These are phyloP conservation scores for Neopelma chrysocephalum DNA, from an alignment of 2,797 vertebrate species.

Conservation along the genomic window DNA sequence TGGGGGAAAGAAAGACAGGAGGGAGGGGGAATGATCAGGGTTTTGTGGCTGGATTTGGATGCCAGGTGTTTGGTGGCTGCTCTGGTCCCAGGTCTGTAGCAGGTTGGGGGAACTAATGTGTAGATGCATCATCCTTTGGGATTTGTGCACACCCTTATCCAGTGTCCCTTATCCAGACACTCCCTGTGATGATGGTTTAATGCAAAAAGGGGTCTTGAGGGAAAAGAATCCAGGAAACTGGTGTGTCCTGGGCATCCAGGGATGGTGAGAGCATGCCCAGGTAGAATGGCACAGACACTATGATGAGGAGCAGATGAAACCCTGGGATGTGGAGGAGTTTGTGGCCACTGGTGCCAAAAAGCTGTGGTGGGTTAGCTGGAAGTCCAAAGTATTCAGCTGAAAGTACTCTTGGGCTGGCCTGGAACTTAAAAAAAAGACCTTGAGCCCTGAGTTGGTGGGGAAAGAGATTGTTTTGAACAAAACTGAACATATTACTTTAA, in stretches of 20 bases:
- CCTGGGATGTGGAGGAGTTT: background rate
- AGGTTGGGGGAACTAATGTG: background rate
- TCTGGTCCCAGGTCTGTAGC: background rate
- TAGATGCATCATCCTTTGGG: background rate
- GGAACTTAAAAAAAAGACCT: background rate
- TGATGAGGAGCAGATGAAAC: background rate
- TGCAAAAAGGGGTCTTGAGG: background rate
- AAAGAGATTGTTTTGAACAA: background rate
- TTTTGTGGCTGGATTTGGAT: background rate
- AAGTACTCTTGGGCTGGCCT: background rate
- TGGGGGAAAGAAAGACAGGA: fast-evolving
- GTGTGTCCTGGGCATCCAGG: background rate
- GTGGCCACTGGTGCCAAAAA: background rate
- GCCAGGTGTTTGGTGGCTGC: background rate
- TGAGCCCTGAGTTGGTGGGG: background rate
- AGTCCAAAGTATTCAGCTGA: background rate
- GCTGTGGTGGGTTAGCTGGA: background rate
- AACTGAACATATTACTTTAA: background rate
- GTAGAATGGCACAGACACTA: background rate
- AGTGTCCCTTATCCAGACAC: background rate
- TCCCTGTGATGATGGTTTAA: background rate
- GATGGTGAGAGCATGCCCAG: background rate
- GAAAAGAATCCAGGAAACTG: background rate
- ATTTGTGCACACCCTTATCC: fast-evolving
- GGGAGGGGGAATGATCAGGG: background rate